Evolutionary conservation across 2,797 vertebrate genomes (phyloP).

Genomic region (Rhodeus uyekii): DNA sequence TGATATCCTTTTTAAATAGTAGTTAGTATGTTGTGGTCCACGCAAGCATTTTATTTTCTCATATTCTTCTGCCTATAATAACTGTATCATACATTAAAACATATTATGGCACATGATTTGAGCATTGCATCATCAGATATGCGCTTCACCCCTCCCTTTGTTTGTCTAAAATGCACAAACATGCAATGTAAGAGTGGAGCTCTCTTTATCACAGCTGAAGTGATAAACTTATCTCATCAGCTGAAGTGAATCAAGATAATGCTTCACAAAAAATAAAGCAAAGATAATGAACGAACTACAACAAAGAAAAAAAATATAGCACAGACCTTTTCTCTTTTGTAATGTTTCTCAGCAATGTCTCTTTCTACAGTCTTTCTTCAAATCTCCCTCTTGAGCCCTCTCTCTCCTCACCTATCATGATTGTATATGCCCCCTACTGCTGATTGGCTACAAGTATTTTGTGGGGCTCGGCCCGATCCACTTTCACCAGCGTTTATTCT

Average conservation of each 20-base stretch:
- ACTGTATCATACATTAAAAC: slow-evolving; percentile 45
- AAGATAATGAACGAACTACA: too few relatives aligned
- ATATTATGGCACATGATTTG: slow-evolving; percentile 25
- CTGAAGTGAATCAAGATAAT: neutral
- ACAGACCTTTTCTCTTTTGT: neutral
- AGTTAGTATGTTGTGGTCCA: neutral
- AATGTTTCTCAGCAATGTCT: neutral
- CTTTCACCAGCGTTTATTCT: too few relatives aligned
- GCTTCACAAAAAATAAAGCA: neutral
- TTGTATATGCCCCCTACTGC: neutral
- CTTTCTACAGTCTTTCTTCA: neutral
- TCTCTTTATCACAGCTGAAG: neutral
- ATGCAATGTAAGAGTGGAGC: neutral
- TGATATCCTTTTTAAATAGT: neutral
- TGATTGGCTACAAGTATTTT: neutral
- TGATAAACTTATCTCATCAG: too few relatives aligned
- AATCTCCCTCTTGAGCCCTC: neutral
- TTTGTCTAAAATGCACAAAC: neutral
- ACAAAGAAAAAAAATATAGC: neutral
- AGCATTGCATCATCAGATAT: slow-evolving; percentile 30
- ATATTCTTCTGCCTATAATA: neutral
- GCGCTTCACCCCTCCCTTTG: neutral
- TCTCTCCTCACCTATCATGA: neutral
- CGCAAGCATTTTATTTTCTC: neutral
- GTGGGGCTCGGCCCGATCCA: neutral